These are phyloP conservation scores for Crenuchus spilurus DNA, from an alignment of 2,797 vertebrate species.

Conservation along the genomic window DNA sequence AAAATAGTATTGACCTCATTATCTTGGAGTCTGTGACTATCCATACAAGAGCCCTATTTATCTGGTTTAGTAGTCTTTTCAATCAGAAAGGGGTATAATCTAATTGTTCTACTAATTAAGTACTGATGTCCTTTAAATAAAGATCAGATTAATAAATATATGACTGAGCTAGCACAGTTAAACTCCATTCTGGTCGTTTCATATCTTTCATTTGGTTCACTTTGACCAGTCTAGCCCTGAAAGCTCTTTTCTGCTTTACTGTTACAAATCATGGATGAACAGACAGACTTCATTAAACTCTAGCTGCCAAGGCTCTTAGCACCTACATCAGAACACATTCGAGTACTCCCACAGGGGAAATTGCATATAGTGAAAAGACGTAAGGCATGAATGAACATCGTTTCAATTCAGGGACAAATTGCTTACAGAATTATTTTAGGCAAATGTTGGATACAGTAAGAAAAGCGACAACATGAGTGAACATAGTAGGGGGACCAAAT, in stretches of 20 bases:
- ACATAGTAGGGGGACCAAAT: no score
- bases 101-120: background rate
- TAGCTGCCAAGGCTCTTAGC: background rate
- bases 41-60: no score
- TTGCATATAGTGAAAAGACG: constrained; percentile 21
- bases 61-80: no score
- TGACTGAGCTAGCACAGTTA: background rate
- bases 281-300: constrained; percentile 28
- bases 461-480: background rate
- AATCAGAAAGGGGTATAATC: background rate
- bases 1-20: no score
- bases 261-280: constrained; percentile 35
- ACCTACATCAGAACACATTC: constrained; percentile 41
- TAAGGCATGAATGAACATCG: constrained; percentile 40
- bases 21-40: no score
- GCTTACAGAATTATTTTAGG: constrained; percentile 24
- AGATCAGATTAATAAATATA: no score
- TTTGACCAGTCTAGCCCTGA: background rate
- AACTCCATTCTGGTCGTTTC: background rate
- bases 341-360: constrained; percentile 27
- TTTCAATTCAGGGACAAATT: constrained; percentile 32
- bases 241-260: background rate
- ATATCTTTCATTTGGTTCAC: background rate
- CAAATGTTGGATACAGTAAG: constrained; percentile 25
- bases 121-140: background rate